A percentile compares a stretch with the other conserved stretches of the same genome.
Evolutionary conservation across 2,888 invertebrate species (phyloP).

Genomic region (Caenorhabditis sinica): DNA sequence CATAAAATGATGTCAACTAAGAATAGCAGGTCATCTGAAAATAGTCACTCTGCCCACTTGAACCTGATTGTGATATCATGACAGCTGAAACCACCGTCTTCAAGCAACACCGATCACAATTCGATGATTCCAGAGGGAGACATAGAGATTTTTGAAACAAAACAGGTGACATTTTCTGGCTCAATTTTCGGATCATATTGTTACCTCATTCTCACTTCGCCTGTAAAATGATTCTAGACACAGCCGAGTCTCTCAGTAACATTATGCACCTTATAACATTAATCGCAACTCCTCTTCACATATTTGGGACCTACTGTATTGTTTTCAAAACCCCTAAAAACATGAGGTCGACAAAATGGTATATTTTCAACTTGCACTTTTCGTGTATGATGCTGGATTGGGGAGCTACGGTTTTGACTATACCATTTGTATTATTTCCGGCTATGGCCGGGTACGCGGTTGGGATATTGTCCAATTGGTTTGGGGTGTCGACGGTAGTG

Average conservation of each 20-base stretch:
- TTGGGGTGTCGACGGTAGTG: not conserved
- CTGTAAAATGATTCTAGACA: slow-evolving; percentile 3
- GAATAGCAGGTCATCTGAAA: too few species aligned
- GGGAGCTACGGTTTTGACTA: not conserved
- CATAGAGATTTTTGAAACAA: too few species aligned
- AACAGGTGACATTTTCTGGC: too few species aligned
- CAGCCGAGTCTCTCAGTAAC: not conserved
- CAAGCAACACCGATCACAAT: too few species aligned
- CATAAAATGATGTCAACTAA: too few species aligned
- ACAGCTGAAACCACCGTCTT: too few species aligned
- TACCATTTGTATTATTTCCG: not conserved
- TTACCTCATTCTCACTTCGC: too few species aligned
- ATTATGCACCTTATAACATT: not conserved
- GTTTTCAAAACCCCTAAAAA: not conserved
- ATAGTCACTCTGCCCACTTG: too few species aligned
- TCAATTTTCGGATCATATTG: too few species aligned
- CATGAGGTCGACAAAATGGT: not conserved
- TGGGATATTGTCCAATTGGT: not conserved
- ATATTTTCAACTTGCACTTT: not conserved
- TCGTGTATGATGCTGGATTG: slow-evolving; percentile 3
- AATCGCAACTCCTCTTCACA: not conserved
- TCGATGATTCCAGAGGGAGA: too few species aligned
- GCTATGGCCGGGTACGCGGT: slow-evolving; percentile 6
- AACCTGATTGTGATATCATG: too few species aligned
- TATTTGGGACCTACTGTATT: slow-evolving; percentile 16